Conservation (phyloP, 2,797 vertebrate species). For the Caiman crocodilus region DNA sequence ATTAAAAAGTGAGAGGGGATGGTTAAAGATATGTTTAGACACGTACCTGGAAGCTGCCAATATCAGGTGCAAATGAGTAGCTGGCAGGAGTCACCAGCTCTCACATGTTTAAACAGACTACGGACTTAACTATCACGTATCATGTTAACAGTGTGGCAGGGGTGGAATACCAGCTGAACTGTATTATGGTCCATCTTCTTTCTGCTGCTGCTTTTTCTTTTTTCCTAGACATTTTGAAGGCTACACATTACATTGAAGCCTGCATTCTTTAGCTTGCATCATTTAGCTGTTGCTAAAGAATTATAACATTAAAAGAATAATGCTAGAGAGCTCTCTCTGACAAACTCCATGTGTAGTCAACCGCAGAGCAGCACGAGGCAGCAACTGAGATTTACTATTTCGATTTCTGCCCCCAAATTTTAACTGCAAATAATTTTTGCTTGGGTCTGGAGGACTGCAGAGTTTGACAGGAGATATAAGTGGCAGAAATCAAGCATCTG, state of each 20-base stretch:
- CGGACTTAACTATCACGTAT: neutral
- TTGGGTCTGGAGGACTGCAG: constrained; percentile 36
- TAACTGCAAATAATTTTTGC: constrained; percentile 48
- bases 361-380: constrained; percentile 6
- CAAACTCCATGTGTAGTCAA: constrained; percentile 17
- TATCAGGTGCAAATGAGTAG: neutral
- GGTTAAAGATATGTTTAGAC: neutral
- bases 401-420: constrained; percentile 56
- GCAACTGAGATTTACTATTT: constrained; percentile 43
- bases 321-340: neutral
- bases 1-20: neutral
- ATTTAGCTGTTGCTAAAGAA: constrained; percentile 39
- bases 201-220: neutral
- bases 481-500: constrained; percentile 51
- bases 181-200: neutral
- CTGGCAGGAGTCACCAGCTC: neutral
- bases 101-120: neutral
- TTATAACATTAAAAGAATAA: neutral
- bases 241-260: neutral
- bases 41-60: neutral
- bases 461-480: constrained; percentile 52
- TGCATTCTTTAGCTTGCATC: neutral
- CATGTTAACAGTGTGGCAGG: neutral
- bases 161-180: neutral
- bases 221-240: neutral